phyloP scores from a whole-genome alignment of 2,888 invertebrate species.

The Hermodice carunculata region DNA sequence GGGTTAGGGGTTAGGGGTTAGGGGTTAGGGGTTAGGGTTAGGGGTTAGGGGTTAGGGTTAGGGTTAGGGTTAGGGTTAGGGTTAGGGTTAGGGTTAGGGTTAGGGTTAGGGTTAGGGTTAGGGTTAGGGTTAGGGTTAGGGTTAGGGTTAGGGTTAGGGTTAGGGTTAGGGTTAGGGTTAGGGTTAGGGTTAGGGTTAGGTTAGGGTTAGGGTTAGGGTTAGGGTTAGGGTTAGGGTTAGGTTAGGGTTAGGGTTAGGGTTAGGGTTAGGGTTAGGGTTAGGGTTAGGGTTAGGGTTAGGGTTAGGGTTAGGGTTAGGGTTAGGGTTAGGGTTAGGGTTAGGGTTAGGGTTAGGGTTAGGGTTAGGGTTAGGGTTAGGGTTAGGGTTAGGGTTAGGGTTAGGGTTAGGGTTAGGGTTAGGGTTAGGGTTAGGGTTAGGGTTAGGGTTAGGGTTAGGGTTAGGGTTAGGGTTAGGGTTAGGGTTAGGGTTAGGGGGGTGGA shows the following conservation, averaged over 20 bases:
- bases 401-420: slow-evolving; percentile 9
- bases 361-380: slow-evolving; percentile 27
- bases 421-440: slow-evolving; percentile 21
- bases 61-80: slow-evolving; percentile 26
- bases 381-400: slow-evolving; percentile 28
- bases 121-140: slow-evolving; percentile 39
- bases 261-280: slow-evolving; percentile 9
- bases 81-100: slow-evolving; percentile 28
- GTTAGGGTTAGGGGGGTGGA: slow-evolving; percentile 11
- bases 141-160: slow-evolving; percentile 36
- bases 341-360: slow-evolving; percentile 28
- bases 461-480: slow-evolving; percentile 33
- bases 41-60: too few relatives aligned
- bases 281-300: slow-evolving; percentile 7
- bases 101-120: slow-evolving; percentile 33
- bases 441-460: slow-evolving; percentile 26
- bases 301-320: slow-evolving; percentile 17
- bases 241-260: slow-evolving; percentile 9
- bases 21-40: too few relatives aligned
- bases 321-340: slow-evolving; percentile 25
- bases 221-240: slow-evolving; percentile 29
- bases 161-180: slow-evolving; percentile 34
- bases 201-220: too few relatives aligned
- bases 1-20: too few relatives aligned
- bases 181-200: slow-evolving; percentile 38